A percentile compares a stretch with the other conserved stretches of the same genome.
phyloP scores from a whole-genome alignment of 2,797 vertebrate genomes.

The Mormyrops attenuatus region DNA sequence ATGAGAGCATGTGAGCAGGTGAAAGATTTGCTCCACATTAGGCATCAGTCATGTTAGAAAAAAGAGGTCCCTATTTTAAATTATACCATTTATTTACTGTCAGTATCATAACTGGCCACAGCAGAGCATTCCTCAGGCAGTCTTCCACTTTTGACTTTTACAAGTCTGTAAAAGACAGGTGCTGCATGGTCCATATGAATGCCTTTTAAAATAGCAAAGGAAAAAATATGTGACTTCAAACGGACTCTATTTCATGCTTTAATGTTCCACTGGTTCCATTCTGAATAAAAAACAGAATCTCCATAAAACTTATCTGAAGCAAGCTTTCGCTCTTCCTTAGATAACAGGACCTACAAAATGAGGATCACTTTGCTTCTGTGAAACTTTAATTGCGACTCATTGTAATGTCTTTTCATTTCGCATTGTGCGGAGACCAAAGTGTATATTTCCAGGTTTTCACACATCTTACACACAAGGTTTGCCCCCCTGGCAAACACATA shows the following conservation, averaged over 20 bases:
- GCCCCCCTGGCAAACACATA: slow-evolving; percentile 13
- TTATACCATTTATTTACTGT: slow-evolving; percentile 1
- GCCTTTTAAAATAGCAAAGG: slow-evolving; percentile 34
- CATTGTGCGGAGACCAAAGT: slow-evolving; percentile 50
- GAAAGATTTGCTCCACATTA: background rate
- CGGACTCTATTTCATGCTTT: slow-evolving; percentile 45
- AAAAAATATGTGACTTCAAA: slow-evolving; percentile 43
- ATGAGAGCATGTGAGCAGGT: background rate
- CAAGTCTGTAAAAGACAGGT: slow-evolving; percentile 19
- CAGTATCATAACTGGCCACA: background rate
- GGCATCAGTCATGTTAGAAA: background rate
- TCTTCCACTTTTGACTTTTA: background rate
- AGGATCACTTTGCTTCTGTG: slow-evolving; percentile 37
- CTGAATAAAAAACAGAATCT: slow-evolving; percentile 37
- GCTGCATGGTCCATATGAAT: slow-evolving; percentile 27
- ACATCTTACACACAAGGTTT: slow-evolving; percentile 36
- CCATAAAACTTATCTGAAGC: slow-evolving; percentile 37
- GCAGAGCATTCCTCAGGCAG: background rate
- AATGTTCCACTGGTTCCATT: slow-evolving; percentile 49
- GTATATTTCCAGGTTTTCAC: slow-evolving; percentile 62
- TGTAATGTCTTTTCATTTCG: slow-evolving; percentile 54
- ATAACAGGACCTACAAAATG: slow-evolving; percentile 41
- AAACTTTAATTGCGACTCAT: slow-evolving; percentile 10
- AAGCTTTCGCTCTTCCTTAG: slow-evolving; percentile 34
- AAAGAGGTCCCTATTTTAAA: background rate